A percentile compares a stretch with the other conserved stretches of the same genome.
These are phyloP conservation scores for Heterohyrax brucei DNA, from an alignment of 2,797 vertebrate genomes.

Conservation along the genomic window DNA sequence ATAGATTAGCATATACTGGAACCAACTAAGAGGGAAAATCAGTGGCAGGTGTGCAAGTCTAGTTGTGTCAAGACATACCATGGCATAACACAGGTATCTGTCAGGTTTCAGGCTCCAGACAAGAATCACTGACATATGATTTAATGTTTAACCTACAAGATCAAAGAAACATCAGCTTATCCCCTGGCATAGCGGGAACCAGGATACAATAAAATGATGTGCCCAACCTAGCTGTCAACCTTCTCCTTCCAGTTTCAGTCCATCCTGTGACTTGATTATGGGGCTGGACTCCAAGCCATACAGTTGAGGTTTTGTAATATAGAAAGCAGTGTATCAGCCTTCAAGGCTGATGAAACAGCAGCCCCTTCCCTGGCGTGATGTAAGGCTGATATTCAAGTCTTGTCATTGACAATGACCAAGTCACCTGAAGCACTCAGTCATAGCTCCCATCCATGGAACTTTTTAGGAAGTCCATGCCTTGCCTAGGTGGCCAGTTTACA, in stretches of 20 bases:
- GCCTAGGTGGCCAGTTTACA: not conserved
- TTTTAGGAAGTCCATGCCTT: not conserved
- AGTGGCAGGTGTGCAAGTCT: not conserved
- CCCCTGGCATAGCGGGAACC: not conserved
- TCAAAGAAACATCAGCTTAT: not conserved
- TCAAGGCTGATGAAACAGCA: not conserved
- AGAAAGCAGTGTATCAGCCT: not conserved
- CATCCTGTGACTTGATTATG: not conserved
- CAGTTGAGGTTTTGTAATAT: not conserved
- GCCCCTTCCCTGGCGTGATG: not conserved
- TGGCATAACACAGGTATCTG: not conserved
- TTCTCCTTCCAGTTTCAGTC: not conserved
- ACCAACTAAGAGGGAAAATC: not conserved
- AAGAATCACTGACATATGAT: not conserved
- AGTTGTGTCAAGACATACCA: not conserved
- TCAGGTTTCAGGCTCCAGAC: not conserved
- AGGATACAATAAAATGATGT: not conserved
- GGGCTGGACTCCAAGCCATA: not conserved
- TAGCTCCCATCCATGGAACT: not conserved
- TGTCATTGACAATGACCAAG: not conserved
- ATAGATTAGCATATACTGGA: not conserved
- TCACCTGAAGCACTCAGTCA: not conserved
- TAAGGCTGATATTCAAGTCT: not conserved
- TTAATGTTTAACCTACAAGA: slow-evolving; percentile 1
- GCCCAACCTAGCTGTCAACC: not conserved